Evolutionary conservation across 2,888 invertebrate species (phyloP), one percentile per base, ranked within the genome.

Genomic region (Pelosia muscerda): DNA sequence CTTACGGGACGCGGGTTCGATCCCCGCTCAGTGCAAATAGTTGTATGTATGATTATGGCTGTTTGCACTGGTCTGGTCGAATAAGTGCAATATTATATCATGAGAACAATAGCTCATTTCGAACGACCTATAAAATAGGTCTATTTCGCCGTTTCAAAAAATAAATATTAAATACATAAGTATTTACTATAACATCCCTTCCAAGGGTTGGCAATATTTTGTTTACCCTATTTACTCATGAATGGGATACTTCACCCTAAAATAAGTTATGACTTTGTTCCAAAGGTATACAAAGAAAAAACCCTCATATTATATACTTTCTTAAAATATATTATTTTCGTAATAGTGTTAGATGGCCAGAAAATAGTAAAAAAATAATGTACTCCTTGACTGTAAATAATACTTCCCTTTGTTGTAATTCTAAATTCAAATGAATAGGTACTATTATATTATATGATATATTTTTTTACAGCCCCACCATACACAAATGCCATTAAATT

Each of bases 201-300:
- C 23, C 60, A 3, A 63, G 69, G 69, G 69, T 58, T 63, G 23
- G 38, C 38, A 56, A 38, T 54, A 66, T 66, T 61, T 66, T 66
- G 61, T 62, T 62, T 62, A 62, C 66, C 77, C 77, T 73, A 68
- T 79, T 60, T 58, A 64, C 65, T 53, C 25, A 69, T 69, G 57
- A 69, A 69, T 63, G 38, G 25, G 56, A 34, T 62, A 49, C 59
- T 61, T 65, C 57, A 61, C 61, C 68, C 68, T 62, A 69, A 69
- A 63, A 69, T 57, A 68, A 74, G 68, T 69, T 76, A 79, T 63
- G 68, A 65, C 67, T 63, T 26, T 23, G 58, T 60, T 76, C 63
- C 71, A 71, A 58, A 68, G 69, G 65, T 68, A 58, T 72, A 66
- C 77, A 64, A 62, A 70, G 71, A 76, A 74, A 76, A 79, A 54